A percentile compares a stretch with the other conserved stretches of the same genome.
Evolutionary conservation across 2,113 vertebrate genomes (phyloP).

Genomic region (Porphyrio hochstetteri): DNA sequence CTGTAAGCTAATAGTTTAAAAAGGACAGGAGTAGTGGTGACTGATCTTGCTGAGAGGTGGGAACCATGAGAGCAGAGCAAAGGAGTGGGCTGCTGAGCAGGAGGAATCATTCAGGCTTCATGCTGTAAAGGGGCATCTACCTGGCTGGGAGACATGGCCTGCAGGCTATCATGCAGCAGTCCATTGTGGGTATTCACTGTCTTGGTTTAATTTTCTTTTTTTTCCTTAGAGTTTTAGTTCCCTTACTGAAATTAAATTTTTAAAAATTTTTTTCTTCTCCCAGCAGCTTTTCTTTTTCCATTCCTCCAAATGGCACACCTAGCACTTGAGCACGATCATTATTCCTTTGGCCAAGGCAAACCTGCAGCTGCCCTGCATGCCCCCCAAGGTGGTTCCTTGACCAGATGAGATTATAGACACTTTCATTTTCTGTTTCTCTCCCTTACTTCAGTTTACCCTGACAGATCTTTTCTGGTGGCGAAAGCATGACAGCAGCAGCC

Average conservation of each 20-base stretch:
- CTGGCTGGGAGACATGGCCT: not conserved
- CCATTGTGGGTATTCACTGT: not conserved
- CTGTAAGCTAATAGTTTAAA: not conserved
- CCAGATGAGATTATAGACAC: not conserved
- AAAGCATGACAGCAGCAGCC: not conserved
- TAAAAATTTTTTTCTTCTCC: not conserved
- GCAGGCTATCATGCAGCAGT: not conserved
- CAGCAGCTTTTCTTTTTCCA: not conserved
- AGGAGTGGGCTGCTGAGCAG: fast-evolving
- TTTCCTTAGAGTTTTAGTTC: not conserved
- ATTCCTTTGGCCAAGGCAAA: not conserved
- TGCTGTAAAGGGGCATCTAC: not conserved
- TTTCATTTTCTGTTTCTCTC: not conserved
- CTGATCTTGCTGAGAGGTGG: not conserved
- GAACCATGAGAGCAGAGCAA: not conserved
- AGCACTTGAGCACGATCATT: not conserved
- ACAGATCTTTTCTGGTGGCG: not conserved
- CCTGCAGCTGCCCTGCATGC: not conserved
- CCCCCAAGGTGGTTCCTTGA: not conserved
- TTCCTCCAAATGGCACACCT: not conserved
- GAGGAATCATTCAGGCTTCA: not conserved
- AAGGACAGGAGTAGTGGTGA: not conserved
- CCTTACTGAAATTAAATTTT: not conserved
- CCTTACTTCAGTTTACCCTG: not conserved
- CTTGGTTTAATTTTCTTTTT: not conserved